Evolutionary conservation across 2,797 vertebrate species (phyloP), one percentile per base, ranked within the genome.

Genomic region (Cynopterus sphinx): DNA sequence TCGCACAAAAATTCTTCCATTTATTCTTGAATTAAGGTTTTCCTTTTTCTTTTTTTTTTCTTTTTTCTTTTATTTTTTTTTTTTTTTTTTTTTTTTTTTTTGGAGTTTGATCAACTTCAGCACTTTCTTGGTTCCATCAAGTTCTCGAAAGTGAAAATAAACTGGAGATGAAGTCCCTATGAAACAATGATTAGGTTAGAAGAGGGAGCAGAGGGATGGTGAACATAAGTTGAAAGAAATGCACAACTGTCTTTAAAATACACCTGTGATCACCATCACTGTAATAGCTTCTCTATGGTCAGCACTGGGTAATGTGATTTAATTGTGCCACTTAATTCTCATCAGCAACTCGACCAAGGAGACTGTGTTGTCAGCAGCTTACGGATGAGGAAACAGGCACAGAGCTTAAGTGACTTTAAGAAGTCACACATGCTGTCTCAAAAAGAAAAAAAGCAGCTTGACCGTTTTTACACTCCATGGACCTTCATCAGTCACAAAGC

Each of bases 1-100:
- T 97, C 97, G 16, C 97, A 97, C 93, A 97, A 97, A 15, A 92
- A 94, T 31, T 96, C 96, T 96, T 98, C 96, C 92, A 91, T 97
- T 97, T 98, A 93, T 96, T 97, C 98, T 97, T 98, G 90, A 92
- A 98, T 98, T 96, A 16, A 15, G 49, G 15, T 49, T 49, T 49
- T 49, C 16, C 49, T 49, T 49, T 49, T 49, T 8, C 8, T 41
- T 94, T 97, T 94, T 97, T 96, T 98, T 96, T n/a, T n/a, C n/a
- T n/a, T n/a, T n/a, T n/a, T n/a, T n/a, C n/a, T n/a, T n/a, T n/a
- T n/a, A n/a, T n/a, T n/a, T n/a, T n/a, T n/a, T 97, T 95, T 96
- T 36, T 93, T 96, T 63, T 16, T 49, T 49, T 94, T 97, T 93
- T 97, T 96, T 98, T 96, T 97, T 95, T 95, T 31, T 92, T 97